phyloP scores from a whole-genome alignment of 37 sponge, comb jelly and placozoan genomes.

The Hexactinellida sp. region DNA sequence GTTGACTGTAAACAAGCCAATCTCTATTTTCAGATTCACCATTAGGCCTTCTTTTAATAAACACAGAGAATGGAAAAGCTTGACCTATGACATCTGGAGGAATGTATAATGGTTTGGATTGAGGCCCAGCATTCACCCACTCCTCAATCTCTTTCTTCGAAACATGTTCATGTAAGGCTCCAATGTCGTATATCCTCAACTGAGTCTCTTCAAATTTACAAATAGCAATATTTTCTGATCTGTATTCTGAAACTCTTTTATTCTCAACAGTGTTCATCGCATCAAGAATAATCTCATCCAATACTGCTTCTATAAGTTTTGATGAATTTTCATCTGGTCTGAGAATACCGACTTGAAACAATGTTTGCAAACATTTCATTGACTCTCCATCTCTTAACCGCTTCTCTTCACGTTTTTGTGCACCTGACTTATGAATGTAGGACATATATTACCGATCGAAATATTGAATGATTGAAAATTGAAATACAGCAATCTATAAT shows the following conservation, averaged over 20 bases:
- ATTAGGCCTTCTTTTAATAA: not conserved
- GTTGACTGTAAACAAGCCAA: not conserved
- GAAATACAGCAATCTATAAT: not conserved
- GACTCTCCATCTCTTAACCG: not conserved
- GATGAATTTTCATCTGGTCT: not conserved
- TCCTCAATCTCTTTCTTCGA: too few relatives aligned
- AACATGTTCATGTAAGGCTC: too few relatives aligned
- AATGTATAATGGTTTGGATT: too few relatives aligned
- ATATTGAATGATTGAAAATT: not conserved
- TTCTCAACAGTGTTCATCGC: not conserved
- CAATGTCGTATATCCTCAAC: too few relatives aligned
- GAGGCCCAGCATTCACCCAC: too few relatives aligned
- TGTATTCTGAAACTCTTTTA: not conserved
- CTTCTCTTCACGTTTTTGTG: not conserved
- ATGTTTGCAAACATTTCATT: not conserved
- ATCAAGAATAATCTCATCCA: not conserved
- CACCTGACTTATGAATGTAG: not conserved
- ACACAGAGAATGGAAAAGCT: not conserved
- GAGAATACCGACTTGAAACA: not conserved
- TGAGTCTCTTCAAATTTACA: not conserved
- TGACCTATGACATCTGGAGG: not conserved
- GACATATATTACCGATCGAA: not conserved
- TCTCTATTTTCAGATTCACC: not conserved
- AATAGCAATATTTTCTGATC: not conserved
- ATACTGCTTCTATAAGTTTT: not conserved